These are phyloP conservation scores for Euwallacea fornicatus DNA, from an alignment of 1,140 invertebrate species.

Conservation along the genomic window DNA sequence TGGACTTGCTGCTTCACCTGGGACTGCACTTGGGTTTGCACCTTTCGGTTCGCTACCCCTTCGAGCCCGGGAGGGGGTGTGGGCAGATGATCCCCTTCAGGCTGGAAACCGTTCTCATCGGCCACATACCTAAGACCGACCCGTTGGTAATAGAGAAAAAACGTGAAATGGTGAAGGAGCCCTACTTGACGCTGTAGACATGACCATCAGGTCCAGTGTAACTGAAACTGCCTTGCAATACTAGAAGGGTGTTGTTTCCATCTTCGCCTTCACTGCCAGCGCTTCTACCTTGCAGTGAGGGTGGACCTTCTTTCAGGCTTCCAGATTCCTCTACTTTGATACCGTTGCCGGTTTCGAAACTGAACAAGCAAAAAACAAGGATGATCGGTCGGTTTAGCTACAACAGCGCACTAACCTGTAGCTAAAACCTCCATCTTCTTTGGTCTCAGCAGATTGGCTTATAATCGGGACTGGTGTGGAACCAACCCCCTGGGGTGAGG, in stretches of 20 bases:
- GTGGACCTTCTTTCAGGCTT: constrained; percentile 3
- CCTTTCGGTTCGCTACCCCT: constrained; percentile 59
- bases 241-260: constrained; percentile 12
- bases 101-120: constrained; percentile 69
- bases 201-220: constrained; percentile 28
- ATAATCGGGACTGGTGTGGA: constrained; percentile 31
- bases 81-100: constrained; percentile 65
- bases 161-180: background rate
- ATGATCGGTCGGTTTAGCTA: background rate
- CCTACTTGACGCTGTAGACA: constrained; percentile 17
- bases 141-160: background rate
- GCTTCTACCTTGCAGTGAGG: constrained; percentile 15
- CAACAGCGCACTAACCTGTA: constrained; percentile 18
- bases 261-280: background rate
- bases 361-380: background rate
- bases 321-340: constrained; percentile 30
- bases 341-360: constrained; percentile 32
- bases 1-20: background rate
- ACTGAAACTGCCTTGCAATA: constrained; percentile 29
- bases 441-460: constrained; percentile 28
- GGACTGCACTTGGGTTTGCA: background rate
- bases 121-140: constrained; percentile 50
- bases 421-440: constrained; percentile 30
- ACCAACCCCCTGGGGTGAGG: constrained; percentile 4
- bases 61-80: constrained; percentile 71